Base-by-base conservation (phyloP, 2,888 invertebrate species). In the Ectemnius lituratus region DNA sequence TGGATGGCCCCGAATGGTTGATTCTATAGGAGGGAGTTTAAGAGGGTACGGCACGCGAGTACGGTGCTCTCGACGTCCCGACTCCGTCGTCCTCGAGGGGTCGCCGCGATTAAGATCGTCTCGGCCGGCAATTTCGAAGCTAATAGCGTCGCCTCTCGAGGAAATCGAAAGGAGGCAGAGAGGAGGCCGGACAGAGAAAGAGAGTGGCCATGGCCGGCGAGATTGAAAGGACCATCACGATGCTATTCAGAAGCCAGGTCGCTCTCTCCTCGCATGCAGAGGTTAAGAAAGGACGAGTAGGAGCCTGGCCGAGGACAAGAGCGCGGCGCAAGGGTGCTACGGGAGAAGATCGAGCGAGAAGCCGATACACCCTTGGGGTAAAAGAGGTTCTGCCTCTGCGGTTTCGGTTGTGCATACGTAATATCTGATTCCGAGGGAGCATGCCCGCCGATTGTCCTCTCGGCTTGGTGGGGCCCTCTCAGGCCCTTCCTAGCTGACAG, bases 331-430 rank as follows among this genome's bases (percentile, higher is more conserved):
- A 52, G 67, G 62, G 70, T 62, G 73, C 71, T 61, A 62, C 58
- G 58, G 71, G 78, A 80, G 68, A 69, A 78, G 73, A 71, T 45
- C 67, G 73, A 68, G 58, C 46, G 27, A 61, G 73, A 66, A 73
- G 37, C 37, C 37, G 37, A 37, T 37, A 37, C 37, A 37, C 37
- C 37, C 37, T 8, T 37, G 3, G 11, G 11, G 6, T 37, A 37
- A 37, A 37, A 61, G 78, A 81, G 82, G 78, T 73, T 81, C 85
- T 37, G 80, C 85, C 85, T 86, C 83, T 84, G 80, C 77, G 83
- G 86, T 85, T 88, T 88, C 83, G 85, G 81, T 83, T 84, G 84
- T 88, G 88, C 88, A 88, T 88, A 88, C 87, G 86, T 89, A 89
- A 89, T 88, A 88, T 89, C 88, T 87, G 88, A 88, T 89, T 88